A percentile compares a stretch with the other conserved stretches of the same genome.
Conservation (phyloP, 2,888 invertebrate genomes). For the Sylvicola cinctus region DNA sequence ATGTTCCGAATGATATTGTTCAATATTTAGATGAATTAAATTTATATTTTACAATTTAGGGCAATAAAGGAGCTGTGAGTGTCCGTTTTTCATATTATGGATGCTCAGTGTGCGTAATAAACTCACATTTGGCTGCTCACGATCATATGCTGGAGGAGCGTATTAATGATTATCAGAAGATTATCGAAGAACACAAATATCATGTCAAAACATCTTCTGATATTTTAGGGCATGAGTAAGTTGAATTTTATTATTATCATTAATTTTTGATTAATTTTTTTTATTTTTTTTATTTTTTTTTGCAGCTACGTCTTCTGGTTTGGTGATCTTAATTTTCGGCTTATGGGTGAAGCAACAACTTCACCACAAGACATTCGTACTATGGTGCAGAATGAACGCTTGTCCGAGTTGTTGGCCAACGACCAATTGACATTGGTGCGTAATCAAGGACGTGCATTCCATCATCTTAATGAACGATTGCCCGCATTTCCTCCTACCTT, state of each 20-base stretch:
- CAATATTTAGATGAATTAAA: slow-evolving; percentile 4
- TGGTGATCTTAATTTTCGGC: slow-evolving; percentile 76
- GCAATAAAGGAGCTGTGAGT: slow-evolving; percentile 89
- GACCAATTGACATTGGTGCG: slow-evolving; percentile 60
- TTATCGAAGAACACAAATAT: slow-evolving; percentile 65
- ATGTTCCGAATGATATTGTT: slow-evolving; percentile 18
- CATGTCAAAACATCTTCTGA: slow-evolving; percentile 54
- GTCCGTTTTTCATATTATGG: slow-evolving; percentile 73
- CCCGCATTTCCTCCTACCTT: slow-evolving; percentile 74
- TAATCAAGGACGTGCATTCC: slow-evolving; percentile 59
- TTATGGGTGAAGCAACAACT: slow-evolving; percentile 38
- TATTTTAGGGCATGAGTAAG: slow-evolving; percentile 83
- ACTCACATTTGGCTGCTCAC: slow-evolving; percentile 79
- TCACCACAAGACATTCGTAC: slow-evolving; percentile 47
- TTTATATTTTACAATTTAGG: slow-evolving; percentile 35
- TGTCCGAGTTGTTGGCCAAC: slow-evolving; percentile 39
- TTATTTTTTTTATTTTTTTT: slow-evolving; percentile 10
- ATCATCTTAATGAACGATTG: slow-evolving; percentile 50
- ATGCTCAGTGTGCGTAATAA: slow-evolving; percentile 71
- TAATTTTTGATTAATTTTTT: not conserved
- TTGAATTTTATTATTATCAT: slow-evolving; percentile 7
- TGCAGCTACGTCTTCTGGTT: slow-evolving; percentile 77
- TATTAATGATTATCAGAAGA: slow-evolving; percentile 70
- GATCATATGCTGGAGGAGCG: slow-evolving; percentile 67
- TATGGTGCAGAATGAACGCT: slow-evolving; percentile 40